Conservation (phyloP, 2,888 invertebrate species). For the Prosopocoilus inquinatus region DNA sequence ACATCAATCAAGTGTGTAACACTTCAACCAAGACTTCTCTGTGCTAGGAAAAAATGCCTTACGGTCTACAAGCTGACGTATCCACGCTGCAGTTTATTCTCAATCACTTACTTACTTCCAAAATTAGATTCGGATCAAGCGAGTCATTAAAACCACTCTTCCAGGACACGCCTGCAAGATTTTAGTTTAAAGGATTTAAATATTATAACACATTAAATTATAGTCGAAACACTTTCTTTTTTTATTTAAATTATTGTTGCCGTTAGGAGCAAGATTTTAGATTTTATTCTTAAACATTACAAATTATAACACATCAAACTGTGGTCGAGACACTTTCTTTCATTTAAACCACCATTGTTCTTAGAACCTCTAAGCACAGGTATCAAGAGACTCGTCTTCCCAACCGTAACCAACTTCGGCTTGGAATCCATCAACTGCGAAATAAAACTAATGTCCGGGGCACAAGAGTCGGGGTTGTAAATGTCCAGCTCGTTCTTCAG, state of each 20-base stretch:
- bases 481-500: conserved; percentile 17
- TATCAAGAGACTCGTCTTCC: conserved; percentile 40
- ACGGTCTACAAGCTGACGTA: too few relatives aligned
- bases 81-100: too few relatives aligned
- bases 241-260: too few relatives aligned
- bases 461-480: conserved; percentile 17
- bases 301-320: conserved; percentile 39
- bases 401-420: conserved; percentile 31
- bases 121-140: too few relatives aligned
- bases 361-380: conserved; percentile 35
- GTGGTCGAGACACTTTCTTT: conserved; percentile 37
- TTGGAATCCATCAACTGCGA: conserved; percentile 16
- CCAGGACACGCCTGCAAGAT: too few relatives aligned
- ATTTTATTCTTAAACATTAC: conserved; percentile 23
- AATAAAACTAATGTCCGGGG: conserved; percentile 13
- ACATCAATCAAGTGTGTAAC: too few relatives aligned
- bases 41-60: too few relatives aligned
- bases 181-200: neutral
- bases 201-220: conserved; percentile 37
- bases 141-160: too few relatives aligned
- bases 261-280: too few relatives aligned
- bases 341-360: conserved; percentile 21
- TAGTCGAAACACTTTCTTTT: conserved; percentile 40
- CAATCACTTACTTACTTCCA: too few relatives aligned
- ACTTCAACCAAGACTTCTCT: too few relatives aligned